Base-by-base conservation (phyloP, 2,888 invertebrate species). In the Thereva unica region DNA sequence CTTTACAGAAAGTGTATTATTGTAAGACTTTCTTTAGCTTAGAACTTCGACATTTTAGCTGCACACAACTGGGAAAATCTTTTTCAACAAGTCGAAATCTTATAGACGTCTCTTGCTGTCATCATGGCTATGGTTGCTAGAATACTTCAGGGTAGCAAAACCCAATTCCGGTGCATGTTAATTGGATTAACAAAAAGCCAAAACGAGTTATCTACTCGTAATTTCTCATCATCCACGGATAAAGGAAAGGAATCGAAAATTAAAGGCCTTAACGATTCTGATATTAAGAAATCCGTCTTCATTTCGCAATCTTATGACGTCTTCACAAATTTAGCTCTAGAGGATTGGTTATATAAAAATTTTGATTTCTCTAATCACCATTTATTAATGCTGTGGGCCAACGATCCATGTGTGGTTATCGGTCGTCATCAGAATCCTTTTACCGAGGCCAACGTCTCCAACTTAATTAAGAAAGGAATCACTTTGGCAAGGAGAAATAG, bases 341-440 rank as follows among this genome's bases (percentile, higher is more conserved):
- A 99, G 81, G 95, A 97, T 79, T 97, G 97, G 96, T 84, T 98
- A 75, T 97, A 95, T 81, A 87, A 87, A 65, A 91, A 96, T 77
- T 89, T 88, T 78, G 89, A 95, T 78, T 92, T 96, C 73, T 84
- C 85, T 4, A 86, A 90, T 68, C 91, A 92, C 76, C 92, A 94
- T 78, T 85, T 96, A 3, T 83, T 98, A 77, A 85, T 97, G 80
- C 83, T 98, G 66, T 98, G 97, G 95, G 87, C 90, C 64, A 99
- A 97, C 80, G 86, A 90, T 72, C 97, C 97, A 0, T 92, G 95
- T 77, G 93, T 99, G 64, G 97, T 99, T 4, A 89, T 98, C 77
- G 99, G 99, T 5, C 87, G 94, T 67, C 94, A 97, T 80, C 98
- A 98, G 80, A 99, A 99, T 81, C 95, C 97, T 0, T 99, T 97